A percentile compares a stretch with the other conserved stretches of the same genome.
These are phyloP conservation scores for Emydura subglobosa DNA, from an alignment of 2,113 vertebrate genomes.

Conservation along the genomic window DNA sequence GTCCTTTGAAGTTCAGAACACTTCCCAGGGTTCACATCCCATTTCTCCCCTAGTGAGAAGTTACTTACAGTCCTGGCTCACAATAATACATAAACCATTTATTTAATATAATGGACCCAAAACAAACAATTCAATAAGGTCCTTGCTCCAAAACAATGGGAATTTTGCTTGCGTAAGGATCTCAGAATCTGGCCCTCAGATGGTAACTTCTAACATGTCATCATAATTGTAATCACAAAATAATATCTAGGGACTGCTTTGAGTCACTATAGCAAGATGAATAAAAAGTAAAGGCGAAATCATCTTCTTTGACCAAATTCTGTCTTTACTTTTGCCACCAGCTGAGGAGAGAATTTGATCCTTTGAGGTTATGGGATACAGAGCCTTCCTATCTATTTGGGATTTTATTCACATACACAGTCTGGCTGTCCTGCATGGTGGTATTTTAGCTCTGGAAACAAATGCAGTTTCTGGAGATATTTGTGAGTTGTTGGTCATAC, in stretches of 20 bases:
- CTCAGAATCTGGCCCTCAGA: neutral
- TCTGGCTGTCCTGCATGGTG: neutral
- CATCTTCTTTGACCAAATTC: neutral
- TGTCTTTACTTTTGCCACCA: neutral
- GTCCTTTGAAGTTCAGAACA: neutral
- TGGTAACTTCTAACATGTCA: neutral
- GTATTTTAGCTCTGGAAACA: neutral
- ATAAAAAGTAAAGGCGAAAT: neutral
- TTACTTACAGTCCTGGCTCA: neutral
- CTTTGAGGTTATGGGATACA: neutral
- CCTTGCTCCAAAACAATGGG: neutral
- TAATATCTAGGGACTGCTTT: neutral
- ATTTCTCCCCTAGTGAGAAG: neutral
- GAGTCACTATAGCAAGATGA: neutral
- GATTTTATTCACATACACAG: neutral
- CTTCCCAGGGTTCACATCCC: neutral
- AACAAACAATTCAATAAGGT: neutral
- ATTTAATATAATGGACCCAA: neutral
- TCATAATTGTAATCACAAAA: neutral
- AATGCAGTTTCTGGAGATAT: neutral
- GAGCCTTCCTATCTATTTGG: neutral
- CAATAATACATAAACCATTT: neutral
- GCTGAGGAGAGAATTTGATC: neutral
- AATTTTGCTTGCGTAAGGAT: neutral
- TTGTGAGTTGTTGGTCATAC: neutral